A percentile compares a stretch with the other conserved stretches of the same genome.
Conservation (phyloP, 2,888 invertebrate species). For the Trachelus tabidus region DNA sequence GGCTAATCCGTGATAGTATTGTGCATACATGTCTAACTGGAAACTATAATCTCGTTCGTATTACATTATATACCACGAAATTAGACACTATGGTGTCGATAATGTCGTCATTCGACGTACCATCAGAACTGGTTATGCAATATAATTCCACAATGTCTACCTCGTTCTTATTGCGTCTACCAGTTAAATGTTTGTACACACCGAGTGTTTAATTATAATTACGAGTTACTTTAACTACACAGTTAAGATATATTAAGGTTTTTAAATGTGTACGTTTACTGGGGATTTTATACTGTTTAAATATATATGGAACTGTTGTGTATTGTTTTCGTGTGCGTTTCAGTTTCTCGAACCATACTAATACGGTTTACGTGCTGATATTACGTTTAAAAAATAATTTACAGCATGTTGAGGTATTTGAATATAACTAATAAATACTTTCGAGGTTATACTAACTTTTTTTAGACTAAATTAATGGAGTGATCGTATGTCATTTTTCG, state of each 20-base stretch:
- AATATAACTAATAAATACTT: neutral
- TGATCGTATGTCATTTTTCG: neutral
- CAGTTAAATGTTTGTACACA: neutral
- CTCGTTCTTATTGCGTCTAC: neutral
- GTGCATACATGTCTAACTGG: neutral
- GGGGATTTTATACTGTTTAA: neutral
- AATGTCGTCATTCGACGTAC: neutral
- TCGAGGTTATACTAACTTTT: neutral
- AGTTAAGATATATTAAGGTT: no score
- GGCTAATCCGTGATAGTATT: neutral
- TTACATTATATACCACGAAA: neutral
- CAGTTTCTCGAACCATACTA: neutral
- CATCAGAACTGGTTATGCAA: neutral
- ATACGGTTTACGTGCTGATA: neutral
- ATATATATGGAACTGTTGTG: neutral
- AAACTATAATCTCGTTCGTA: neutral
- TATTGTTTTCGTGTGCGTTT: neutral
- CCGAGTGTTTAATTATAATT: neutral
- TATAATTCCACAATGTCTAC: neutral
- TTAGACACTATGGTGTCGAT: neutral
- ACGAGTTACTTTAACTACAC: neutral
- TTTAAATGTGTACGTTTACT: neutral
- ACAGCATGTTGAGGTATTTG: neutral
- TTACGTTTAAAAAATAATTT: neutral
- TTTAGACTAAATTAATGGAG: neutral